Evolutionary conservation across 2,797 vertebrate genomes (phyloP).

Genomic region (Clarias laeviceps): DNA sequence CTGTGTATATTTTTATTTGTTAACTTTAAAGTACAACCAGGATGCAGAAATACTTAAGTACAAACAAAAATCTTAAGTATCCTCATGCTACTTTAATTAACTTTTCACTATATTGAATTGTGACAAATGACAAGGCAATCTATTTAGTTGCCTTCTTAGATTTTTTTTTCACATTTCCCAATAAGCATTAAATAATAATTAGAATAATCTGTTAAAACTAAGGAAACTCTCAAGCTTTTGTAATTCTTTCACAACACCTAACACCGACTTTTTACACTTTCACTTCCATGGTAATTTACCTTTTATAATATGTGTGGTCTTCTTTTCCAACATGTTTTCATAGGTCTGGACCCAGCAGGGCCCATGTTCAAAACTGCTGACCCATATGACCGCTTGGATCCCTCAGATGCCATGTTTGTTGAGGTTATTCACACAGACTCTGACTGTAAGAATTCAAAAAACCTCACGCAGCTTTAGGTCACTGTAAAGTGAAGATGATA

Average conservation of each 20-base stretch:
- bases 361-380: slow-evolving; percentile 88
- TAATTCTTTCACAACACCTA: not conserved
- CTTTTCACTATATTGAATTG: not conserved
- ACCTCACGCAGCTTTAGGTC: not conserved
- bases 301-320: not conserved
- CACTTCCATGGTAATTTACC: not conserved
- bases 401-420: slow-evolving; percentile 90
- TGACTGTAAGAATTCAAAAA: slow-evolving; percentile 80
- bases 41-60: not conserved
- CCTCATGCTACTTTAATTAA: not conserved
- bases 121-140: not conserved
- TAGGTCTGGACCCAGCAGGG: slow-evolving; percentile 93
- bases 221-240: not conserved
- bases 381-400: slow-evolving; percentile 84
- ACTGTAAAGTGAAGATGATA: not conserved
- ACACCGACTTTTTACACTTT: not conserved
- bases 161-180: not conserved
- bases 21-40: not conserved
- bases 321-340: slow-evolving; percentile 21
- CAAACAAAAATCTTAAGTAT: not conserved
- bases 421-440: slow-evolving; percentile 95
- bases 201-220: not conserved
- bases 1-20: not conserved
- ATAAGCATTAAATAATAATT: not conserved
- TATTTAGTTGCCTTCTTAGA: not conserved